phyloP scores from a whole-genome alignment of 2,113 vertebrate genomes.

The Otus sunia region DNA sequence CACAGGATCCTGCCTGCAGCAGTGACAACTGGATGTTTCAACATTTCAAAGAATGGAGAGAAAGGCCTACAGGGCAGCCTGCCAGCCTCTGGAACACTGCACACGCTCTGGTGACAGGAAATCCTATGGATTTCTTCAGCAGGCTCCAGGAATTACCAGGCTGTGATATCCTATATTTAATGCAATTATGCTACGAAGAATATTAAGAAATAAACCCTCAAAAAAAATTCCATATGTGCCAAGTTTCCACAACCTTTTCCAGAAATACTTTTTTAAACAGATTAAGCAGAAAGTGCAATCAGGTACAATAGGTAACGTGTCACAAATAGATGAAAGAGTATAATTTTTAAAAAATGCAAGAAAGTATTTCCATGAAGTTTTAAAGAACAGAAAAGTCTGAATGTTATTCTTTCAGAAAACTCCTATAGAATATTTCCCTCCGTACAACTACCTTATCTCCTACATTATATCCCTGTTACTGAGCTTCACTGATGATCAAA shows the following conservation, averaged over 20 bases:
- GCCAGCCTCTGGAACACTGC: not conserved
- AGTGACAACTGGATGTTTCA: not conserved
- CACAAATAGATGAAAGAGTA: not conserved
- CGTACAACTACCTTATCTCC: not conserved
- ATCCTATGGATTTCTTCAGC: not conserved
- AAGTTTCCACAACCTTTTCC: not conserved
- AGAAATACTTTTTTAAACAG: not conserved
- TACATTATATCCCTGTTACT: not conserved
- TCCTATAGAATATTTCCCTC: not conserved
- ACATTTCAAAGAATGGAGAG: not conserved
- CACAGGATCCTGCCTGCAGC: not conserved
- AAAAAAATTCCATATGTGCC: not conserved
- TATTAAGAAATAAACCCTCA: not conserved
- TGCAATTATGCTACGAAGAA: not conserved
- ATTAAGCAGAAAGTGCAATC: not conserved
- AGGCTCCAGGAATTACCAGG: not conserved
- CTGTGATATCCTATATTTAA: not conserved
- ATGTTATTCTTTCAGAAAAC: not conserved
- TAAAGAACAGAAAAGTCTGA: not conserved
- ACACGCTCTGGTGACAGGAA: not conserved
- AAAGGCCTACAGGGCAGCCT: not conserved
- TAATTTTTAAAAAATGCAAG: not conserved
- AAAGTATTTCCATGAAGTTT: not conserved
- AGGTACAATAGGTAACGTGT: not conserved
- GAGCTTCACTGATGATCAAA: conserved; percentile 4